Evolutionary conservation across 2,113 vertebrate genomes (phyloP), one percentile per base, ranked within the genome.

Genomic region (Aptenodytes patagonicus): DNA sequence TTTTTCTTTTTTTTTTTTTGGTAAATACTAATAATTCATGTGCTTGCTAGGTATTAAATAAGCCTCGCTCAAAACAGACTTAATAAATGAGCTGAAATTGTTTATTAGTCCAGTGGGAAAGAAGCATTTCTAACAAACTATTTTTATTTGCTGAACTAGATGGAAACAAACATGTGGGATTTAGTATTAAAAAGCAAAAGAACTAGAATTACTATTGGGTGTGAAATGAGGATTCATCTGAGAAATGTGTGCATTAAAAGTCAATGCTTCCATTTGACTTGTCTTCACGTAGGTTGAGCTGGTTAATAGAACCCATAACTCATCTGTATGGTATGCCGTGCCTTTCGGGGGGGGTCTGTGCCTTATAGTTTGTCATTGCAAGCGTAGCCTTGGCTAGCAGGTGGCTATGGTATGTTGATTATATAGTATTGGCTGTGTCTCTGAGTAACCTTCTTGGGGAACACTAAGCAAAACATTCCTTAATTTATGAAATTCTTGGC

Each of bases 361-460:
- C 38, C 44, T 9, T 29, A 7, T 4, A 4, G 20, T 24, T 70
- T 46, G 51, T 13, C 21, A 0, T 10, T 25, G 29, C 32, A 8
- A n/a, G 72, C 31, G 0, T 5, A 9, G 25, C 68, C 46, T 12
- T 17, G 62, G 65, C 49, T 42, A 7, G 58, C 40, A 14, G 78
- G 46, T 42, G 57, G 65, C 68, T 58, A 3, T 3, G 36, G 22
- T 5, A 4, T 8, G 60, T 92, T 94, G 97, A 83, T 97, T 76
- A 73, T 78, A 87, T 86, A 96, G 89, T 21, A 18, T 8, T 24
- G 40, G 34, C 90, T 86, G 88, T 36, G 90, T 79, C 93, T 86
- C 89, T 57, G 69, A 87, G 93, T 94, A 94, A 97, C 98, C 97
- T 98, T 97, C 95, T 76, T 75, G 92, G 94, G 75, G 97, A 55